A percentile compares a stretch with the other conserved stretches of the same genome.
These are phyloP conservation scores for Amphilophus citrinellus DNA, from an alignment of 2,113 vertebrate genomes.

Conservation along the genomic window DNA sequence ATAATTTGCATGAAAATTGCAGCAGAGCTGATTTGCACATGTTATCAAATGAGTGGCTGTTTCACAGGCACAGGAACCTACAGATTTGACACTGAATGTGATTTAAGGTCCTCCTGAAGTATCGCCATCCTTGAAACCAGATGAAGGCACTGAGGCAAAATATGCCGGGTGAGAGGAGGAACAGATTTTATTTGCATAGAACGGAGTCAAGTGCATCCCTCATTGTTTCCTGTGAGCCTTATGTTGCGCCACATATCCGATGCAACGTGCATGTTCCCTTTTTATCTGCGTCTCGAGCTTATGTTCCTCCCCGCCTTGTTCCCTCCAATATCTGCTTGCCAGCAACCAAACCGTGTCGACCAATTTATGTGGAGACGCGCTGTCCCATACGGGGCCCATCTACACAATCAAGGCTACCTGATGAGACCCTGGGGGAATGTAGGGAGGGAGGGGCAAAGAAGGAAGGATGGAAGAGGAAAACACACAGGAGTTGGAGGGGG, in stretches of 20 bases:
- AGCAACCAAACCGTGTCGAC: slow-evolving; percentile 52
- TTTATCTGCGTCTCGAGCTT: slow-evolving; percentile 46
- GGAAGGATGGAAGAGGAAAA: slow-evolving; percentile 29
- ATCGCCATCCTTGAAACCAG: slow-evolving; percentile 29
- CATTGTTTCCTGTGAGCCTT: slow-evolving; percentile 55
- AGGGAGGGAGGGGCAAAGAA: slow-evolving; percentile 15
- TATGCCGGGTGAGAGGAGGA: slow-evolving; percentile 30
- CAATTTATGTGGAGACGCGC: slow-evolving; percentile 65
- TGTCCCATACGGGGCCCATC: slow-evolving; percentile 64
- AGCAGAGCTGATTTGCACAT: slow-evolving; percentile 12
- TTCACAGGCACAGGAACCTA: slow-evolving; percentile 8
- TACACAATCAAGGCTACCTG: slow-evolving; percentile 73
- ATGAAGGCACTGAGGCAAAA: slow-evolving; percentile 42
- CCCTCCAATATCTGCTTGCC: slow-evolving; percentile 51
- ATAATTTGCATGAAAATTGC: background rate
- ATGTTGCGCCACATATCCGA: slow-evolving; percentile 44
- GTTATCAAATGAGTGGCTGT: slow-evolving; percentile 14
- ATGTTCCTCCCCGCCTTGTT: slow-evolving; percentile 51
- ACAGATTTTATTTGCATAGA: slow-evolving; percentile 64
- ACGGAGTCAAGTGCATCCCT: slow-evolving; percentile 51
- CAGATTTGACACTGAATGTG: slow-evolving; percentile 30
- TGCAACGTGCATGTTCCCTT: slow-evolving; percentile 32
- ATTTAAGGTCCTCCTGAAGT: slow-evolving; percentile 33
- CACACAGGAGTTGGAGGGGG: slow-evolving; percentile 33
- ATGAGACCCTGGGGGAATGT: slow-evolving; percentile 71